Base-by-base conservation (phyloP, 2,797 vertebrate species). In the Sebastes wilsoni region DNA sequence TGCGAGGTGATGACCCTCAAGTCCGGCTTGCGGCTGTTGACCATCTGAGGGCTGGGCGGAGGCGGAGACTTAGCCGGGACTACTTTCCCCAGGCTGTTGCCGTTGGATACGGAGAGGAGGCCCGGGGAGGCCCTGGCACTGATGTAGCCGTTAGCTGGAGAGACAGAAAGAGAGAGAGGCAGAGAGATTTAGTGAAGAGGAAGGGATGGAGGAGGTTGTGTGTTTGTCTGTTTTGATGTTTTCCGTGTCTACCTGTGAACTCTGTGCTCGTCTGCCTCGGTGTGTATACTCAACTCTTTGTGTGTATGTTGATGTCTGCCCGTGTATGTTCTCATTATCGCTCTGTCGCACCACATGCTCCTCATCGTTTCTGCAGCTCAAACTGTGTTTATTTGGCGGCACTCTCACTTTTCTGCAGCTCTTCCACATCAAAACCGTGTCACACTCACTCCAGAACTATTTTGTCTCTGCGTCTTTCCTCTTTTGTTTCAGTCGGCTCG, bases 1-100 rank as follows among this genome's bases (percentile, higher is more conserved):
- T 98, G 98, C 3, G 98, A 99, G 74, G 98, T 99, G 97, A 99
- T 99, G 87, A 99, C 98, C 3, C 98, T 95, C 61, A 99, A 95
- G 95, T 99, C 98, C 0, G 98, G 97, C 90, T 99, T 99, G 93
- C 98, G 97, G 95, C 95, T 97, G 95, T 92, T 89, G 74, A 94
- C 95, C 61, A 98, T 96, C 93, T 97, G 98, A 38, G 96, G 69
- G 84, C 96, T 88, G 25, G 97, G 95, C 1, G 97, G 91, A 1
- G 97, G 96, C 1, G 97, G 96, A 5, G 98, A 97, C 86, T 98
- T 97, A 88, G 98, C 94, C 36, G 94, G 97, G 90, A 97, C 96
- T 92, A 96, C 96, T 93, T 99, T 99, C 89, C 96, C 97, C 94
- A 98, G 88, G 92, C 96, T 97, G 96, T 96, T 98, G 93, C 98